Percentiles rank a stretch among this genome's conserved stretches.
phyloP scores from a whole-genome alignment of 2,888 invertebrate genomes.

The Sepioteuthis lessoniana region DNA sequence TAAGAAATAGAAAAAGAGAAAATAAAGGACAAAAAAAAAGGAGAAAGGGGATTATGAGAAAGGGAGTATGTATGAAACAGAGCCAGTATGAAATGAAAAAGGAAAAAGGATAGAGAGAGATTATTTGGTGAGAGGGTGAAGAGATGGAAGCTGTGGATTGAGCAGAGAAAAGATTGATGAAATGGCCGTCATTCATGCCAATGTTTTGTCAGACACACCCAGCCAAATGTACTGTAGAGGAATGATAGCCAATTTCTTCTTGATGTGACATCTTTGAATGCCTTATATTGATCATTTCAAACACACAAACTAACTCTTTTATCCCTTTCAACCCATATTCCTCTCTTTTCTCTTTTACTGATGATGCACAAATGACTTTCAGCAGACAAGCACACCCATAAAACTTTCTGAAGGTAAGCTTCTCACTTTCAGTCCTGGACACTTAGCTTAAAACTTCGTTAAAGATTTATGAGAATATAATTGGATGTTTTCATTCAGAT shows the following conservation, averaged over 20 bases:
- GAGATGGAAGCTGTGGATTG: background rate
- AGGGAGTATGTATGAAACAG: too few species aligned
- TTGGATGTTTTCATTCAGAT: background rate
- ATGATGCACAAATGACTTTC: background rate
- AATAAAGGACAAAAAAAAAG: too few species aligned
- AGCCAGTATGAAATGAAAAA: background rate
- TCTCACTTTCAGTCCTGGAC: background rate
- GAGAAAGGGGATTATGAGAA: too few species aligned
- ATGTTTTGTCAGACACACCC: background rate
- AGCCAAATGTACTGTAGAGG: background rate
- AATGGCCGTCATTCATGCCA: background rate
- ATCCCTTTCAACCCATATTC: background rate
- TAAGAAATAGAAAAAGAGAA: too few species aligned
- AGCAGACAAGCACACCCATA: background rate
- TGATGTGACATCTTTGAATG: background rate
- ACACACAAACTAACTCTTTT: background rate
- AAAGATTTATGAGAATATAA: background rate
- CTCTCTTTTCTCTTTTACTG: background rate
- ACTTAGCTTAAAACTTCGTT: background rate
- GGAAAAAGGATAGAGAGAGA: background rate
- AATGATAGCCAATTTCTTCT: background rate
- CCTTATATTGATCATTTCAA: background rate
- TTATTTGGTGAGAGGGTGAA: background rate
- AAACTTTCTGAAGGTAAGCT: background rate
- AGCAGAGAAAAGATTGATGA: too few species aligned